phyloP scores from a whole-genome alignment of 2,888 invertebrate genomes.

The Empis stercorea region DNA sequence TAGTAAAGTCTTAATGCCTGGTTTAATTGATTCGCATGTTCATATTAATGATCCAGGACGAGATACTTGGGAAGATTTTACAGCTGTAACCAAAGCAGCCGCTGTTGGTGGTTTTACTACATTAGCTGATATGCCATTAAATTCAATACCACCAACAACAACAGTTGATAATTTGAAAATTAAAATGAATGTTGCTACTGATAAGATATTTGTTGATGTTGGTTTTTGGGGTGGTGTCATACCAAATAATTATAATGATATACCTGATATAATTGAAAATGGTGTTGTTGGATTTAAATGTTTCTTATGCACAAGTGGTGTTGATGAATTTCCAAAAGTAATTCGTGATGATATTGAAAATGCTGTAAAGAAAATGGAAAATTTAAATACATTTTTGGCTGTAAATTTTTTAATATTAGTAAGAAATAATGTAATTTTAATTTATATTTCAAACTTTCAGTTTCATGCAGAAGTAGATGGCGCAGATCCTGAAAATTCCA shows the following conservation, averaged over 20 bases:
- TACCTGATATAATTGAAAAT: slow-evolving; percentile 41
- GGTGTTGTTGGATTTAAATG: slow-evolving; percentile 60
- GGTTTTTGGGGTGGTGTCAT: slow-evolving; percentile 59
- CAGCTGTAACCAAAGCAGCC: slow-evolving; percentile 49
- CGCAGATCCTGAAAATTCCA: no score
- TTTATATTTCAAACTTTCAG: no score
- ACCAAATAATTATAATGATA: slow-evolving; percentile 49
- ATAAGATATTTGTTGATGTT: slow-evolving; percentile 45
- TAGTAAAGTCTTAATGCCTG: slow-evolving; percentile 42
- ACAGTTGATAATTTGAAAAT: slow-evolving; percentile 43
- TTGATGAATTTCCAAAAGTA: slow-evolving; percentile 52
- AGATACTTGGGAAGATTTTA: slow-evolving; percentile 51
- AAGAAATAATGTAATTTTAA: no score
- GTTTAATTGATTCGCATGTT: slow-evolving; percentile 51
- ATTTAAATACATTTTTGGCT: slow-evolving; percentile 45
- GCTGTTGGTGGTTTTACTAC: slow-evolving; percentile 53
- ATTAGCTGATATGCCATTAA: slow-evolving; percentile 53
- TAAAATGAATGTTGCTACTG: slow-evolving; percentile 43
- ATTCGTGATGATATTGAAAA: slow-evolving; percentile 39
- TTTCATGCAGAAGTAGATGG: slow-evolving; percentile 53
- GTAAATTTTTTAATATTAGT: slow-evolving; percentile 36
- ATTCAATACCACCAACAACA: slow-evolving; percentile 54
- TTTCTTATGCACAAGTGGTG: slow-evolving; percentile 52
- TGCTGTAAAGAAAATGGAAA: slow-evolving; percentile 43
- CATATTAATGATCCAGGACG: slow-evolving; percentile 55